Percentiles rank a stretch among this genome's conserved stretches.
These are phyloP conservation scores for Argyrosomus japonicus DNA, from an alignment of 2,113 vertebrate species.

Conservation along the genomic window DNA sequence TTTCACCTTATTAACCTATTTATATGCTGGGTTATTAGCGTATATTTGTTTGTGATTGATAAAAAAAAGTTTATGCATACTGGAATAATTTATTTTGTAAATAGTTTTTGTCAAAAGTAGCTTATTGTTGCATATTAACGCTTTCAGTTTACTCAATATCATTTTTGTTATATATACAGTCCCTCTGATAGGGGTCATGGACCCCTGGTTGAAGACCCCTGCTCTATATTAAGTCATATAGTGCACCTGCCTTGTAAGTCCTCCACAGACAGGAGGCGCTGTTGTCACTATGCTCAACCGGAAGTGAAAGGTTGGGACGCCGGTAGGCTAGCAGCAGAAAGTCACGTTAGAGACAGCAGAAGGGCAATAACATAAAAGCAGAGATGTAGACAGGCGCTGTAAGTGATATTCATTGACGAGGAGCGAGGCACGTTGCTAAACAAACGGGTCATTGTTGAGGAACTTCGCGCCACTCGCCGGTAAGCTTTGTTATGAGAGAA, in stretches of 20 bases:
- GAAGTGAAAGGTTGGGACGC: constrained; percentile 25
- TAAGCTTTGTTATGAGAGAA: neutral
- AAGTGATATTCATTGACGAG: rapidly evolving
- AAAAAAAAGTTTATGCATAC: too few species aligned
- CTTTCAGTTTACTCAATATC: too few species aligned
- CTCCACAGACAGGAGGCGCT: constrained; percentile 66
- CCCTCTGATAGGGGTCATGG: too few species aligned
- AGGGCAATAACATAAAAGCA: constrained; percentile 8
- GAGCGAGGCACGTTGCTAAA: rapidly evolving
- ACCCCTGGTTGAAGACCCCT: too few species aligned
- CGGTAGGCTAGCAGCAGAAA: neutral
- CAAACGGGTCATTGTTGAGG: neutral
- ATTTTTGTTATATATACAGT: too few species aligned
- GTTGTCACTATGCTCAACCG: neutral
- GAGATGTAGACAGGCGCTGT: rapidly evolving
- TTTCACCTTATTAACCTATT: too few species aligned
- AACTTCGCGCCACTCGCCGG: neutral
- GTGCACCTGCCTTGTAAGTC: constrained; percentile 17
- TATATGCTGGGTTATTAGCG: too few species aligned
- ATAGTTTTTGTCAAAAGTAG: too few species aligned
- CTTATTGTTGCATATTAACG: too few species aligned
- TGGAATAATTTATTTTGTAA: too few species aligned
- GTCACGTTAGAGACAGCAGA: neutral
- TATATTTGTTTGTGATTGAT: too few species aligned
- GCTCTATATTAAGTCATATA: neutral